These are phyloP conservation scores for Aptenodytes patagonicus DNA, from an alignment of 2,113 vertebrate species.

Conservation along the genomic window DNA sequence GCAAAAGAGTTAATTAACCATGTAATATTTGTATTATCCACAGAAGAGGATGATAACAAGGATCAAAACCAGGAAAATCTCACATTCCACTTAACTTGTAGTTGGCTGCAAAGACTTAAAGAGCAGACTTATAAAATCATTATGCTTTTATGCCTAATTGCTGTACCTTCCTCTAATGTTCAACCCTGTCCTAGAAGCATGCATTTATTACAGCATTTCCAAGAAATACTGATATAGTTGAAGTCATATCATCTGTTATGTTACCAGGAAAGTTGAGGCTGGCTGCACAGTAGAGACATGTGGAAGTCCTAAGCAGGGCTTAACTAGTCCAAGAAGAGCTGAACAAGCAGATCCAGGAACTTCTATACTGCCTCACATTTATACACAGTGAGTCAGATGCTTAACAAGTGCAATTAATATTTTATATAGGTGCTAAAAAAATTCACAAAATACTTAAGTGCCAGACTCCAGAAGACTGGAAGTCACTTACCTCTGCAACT, in stretches of 20 bases:
- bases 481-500: constrained; percentile 90
- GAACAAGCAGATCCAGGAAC: not conserved
- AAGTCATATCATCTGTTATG: not conserved
- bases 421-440: not conserved
- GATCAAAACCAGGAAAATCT: not conserved
- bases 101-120: not conserved
- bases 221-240: not conserved
- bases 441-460: not conserved
- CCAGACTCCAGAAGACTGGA: not conserved
- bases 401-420: not conserved
- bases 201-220: not conserved
- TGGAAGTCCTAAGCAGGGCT: not conserved
- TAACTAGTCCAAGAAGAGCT: not conserved
- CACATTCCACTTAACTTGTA: not conserved
- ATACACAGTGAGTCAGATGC: not conserved
- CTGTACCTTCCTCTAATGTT: not conserved
- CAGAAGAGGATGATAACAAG: not conserved
- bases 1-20: constrained; percentile 34
- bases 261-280: not conserved
- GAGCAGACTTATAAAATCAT: not conserved
- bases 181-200: not conserved
- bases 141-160: not conserved
- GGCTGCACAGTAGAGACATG: not conserved
- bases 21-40: not conserved
- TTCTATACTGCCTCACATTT: not conserved